Conservation (phyloP, 1,140 invertebrate genomes). For the Rhopalosiphum maidis region DNA sequence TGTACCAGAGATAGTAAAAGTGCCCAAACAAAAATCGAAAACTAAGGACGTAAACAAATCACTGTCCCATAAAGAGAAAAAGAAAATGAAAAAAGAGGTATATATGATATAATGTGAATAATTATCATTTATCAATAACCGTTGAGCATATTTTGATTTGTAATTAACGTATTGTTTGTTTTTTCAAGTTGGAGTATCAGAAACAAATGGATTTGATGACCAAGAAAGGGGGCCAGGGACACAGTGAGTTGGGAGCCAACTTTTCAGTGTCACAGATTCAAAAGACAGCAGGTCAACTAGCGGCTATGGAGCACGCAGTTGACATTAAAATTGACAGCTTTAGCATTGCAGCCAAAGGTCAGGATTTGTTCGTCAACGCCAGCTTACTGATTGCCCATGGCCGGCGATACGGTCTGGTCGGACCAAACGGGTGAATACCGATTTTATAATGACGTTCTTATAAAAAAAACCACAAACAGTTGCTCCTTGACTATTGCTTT, state of each 20-base stretch:
- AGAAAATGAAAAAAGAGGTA: slow-evolving; percentile 58
- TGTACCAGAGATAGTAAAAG: background rate
- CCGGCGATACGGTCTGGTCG: slow-evolving; percentile 66
- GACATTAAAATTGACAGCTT: slow-evolving; percentile 99
- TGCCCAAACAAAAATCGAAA: background rate
- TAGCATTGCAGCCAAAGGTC: slow-evolving; percentile 95
- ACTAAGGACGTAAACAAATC: background rate
- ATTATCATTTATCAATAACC: background rate
- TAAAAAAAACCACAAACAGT: background rate
- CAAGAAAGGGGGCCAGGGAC: slow-evolving; percentile 85
- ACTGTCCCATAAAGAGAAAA: slow-evolving; percentile 58
- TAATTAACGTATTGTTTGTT: background rate
- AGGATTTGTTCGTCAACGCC: slow-evolving; percentile 97
- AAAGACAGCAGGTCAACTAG: slow-evolving; percentile 82
- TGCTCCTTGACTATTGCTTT: background rate
- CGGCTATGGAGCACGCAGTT: slow-evolving; percentile 89
- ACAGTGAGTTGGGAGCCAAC: slow-evolving; percentile 88
- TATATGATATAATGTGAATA: background rate
- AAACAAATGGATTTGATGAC: slow-evolving; percentile 88
- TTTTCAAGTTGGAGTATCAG: slow-evolving; percentile 78
- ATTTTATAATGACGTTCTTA: background rate
- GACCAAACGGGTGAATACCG: slow-evolving; percentile 2
- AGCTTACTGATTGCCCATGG: slow-evolving; percentile 92
- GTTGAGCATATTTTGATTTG: background rate
- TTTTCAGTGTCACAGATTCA: slow-evolving; percentile 96